Evolutionary conservation across 2,888 invertebrate species (phyloP).

Genomic region (Orgyia antiqua): DNA sequence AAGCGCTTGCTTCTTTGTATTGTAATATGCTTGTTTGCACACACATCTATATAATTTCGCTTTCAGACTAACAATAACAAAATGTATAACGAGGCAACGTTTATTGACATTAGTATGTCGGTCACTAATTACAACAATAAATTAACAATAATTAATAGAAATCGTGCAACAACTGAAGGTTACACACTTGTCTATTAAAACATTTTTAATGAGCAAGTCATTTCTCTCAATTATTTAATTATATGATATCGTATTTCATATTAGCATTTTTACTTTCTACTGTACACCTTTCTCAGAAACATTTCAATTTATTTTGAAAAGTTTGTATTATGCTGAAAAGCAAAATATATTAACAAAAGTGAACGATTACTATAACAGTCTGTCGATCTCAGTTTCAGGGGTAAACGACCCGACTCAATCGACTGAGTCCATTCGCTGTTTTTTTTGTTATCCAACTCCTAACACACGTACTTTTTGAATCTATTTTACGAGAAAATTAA

Average conservation of each 20-base stretch:
- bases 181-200: background rate
- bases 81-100: too few relatives aligned
- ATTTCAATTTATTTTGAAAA: background rate
- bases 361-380: too few relatives aligned
- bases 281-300: conserved; percentile 6
- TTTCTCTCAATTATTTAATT: conserved; percentile 7
- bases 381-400: conserved; percentile 45
- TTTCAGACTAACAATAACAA: too few relatives aligned
- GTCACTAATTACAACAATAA: background rate
- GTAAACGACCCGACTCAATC: conserved; percentile 63
- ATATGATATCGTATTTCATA: conserved; percentile 13
- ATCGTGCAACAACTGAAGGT: conserved; percentile 1
- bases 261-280: conserved; percentile 16
- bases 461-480: conserved; percentile 9
- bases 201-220: conserved; percentile 6
- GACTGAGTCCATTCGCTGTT: conserved; percentile 37
- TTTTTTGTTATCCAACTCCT: conserved; percentile 30
- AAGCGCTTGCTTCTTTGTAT: too few relatives aligned
- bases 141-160: background rate
- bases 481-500: conserved; percentile 17
- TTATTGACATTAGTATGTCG: too few relatives aligned
- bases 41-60: too few relatives aligned
- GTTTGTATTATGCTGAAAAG: too few relatives aligned
- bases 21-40: too few relatives aligned
- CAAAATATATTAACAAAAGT: too few relatives aligned